Conservation (phyloP, 2,888 invertebrate genomes). For the Drosophila anomalata region DNA sequence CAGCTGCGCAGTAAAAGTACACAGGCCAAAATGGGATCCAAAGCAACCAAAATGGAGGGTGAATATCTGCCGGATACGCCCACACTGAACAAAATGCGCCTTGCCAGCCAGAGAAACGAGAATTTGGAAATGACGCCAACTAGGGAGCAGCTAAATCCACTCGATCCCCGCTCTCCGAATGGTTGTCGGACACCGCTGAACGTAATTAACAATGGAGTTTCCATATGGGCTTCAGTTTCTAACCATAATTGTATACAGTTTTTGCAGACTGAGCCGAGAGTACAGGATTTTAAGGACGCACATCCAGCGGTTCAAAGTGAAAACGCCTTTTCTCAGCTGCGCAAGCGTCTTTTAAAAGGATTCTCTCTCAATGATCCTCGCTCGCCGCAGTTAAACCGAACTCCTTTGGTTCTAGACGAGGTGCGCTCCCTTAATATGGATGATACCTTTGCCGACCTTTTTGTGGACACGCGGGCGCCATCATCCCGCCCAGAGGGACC, state of each 20-base stretch:
- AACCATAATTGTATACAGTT: constrained; percentile 20
- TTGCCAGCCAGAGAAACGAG: constrained; percentile 19
- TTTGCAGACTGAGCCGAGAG: constrained; percentile 26
- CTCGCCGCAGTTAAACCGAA: constrained; percentile 80
- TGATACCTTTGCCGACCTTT: constrained; percentile 82
- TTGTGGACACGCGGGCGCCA: constrained; percentile 76
- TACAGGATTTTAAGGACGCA: neutral
- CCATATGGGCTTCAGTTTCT: neutral
- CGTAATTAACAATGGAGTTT: constrained; percentile 56
- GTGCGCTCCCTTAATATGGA: constrained; percentile 75
- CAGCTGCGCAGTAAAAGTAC: neutral
- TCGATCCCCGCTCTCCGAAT: constrained; percentile 81
- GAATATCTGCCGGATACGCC: constrained; percentile 69
- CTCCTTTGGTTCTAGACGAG: constrained; percentile 79
- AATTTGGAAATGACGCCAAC: constrained; percentile 40
- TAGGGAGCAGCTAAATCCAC: constrained; percentile 40
- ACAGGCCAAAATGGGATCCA: constrained; percentile 73
- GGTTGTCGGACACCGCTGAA: constrained; percentile 76
- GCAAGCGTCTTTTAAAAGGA: constrained; percentile 78
- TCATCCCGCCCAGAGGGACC: neutral
- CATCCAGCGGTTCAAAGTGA: constrained; percentile 22
- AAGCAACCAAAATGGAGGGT: constrained; percentile 78
- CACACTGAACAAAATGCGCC: constrained; percentile 51
- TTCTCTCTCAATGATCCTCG: constrained; percentile 80
- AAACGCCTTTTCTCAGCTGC: constrained; percentile 65